Conservation (phyloP, 35 echinoderm and acorn worm species). For the Ophioderma brevispina region DNA sequence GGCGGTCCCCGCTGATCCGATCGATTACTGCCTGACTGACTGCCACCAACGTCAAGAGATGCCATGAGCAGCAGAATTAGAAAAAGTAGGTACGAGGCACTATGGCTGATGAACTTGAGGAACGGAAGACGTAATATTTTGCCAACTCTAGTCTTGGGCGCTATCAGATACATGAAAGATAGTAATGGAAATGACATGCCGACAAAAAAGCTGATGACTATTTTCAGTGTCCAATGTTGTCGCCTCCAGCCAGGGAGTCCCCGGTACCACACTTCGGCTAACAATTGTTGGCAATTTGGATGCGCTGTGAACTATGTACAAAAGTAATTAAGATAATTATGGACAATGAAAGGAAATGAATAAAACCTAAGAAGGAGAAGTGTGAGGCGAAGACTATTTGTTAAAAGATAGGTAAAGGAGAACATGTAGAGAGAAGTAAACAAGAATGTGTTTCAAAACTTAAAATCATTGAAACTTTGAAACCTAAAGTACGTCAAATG, state of each 20-base stretch:
- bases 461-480: too few species aligned
- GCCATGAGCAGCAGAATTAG: constrained; percentile 84
- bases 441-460: too few species aligned
- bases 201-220: constrained; percentile 85
- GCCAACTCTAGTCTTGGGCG: constrained; percentile 83
- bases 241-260: constrained; percentile 94
- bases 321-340: neutral
- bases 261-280: constrained; percentile 94
- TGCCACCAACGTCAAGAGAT: constrained; percentile 61
- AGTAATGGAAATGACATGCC: constrained; percentile 87
- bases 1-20: constrained; percentile 71
- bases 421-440: too few species aligned
- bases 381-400: too few species aligned
- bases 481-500: too few species aligned
- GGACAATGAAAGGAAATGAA: too few species aligned
- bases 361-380: too few species aligned
- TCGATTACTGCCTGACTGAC: neutral
- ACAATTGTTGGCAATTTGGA: constrained; percentile 94
- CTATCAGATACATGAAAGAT: constrained; percentile 83
- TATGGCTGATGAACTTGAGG: constrained; percentile 97
- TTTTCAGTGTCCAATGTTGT: constrained; percentile 84
- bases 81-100: constrained; percentile 89
- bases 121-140: constrained; percentile 97
- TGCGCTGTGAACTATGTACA: constrained; percentile 82
- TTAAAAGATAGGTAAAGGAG: too few species aligned